A percentile compares a stretch with the other conserved stretches of the same genome.
phyloP scores from a whole-genome alignment of 64 coral and sea anemone species.

The Montipora efflorescens region DNA sequence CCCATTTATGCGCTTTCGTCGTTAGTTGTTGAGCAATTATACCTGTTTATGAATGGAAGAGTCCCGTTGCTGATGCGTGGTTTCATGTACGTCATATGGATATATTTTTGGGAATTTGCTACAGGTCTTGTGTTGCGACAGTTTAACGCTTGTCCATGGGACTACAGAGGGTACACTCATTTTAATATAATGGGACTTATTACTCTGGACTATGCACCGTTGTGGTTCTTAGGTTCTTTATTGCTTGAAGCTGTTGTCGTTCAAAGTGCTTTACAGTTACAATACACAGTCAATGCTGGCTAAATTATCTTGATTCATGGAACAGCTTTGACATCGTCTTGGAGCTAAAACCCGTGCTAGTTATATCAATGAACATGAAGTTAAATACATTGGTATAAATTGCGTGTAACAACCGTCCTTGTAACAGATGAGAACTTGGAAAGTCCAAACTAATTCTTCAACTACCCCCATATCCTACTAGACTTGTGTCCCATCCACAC shows the following conservation, averaged over 20 bases:
- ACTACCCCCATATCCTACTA: too few relatives aligned
- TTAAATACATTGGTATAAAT: too few relatives aligned
- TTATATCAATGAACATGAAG: background rate
- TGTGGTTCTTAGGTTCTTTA: constrained; percentile 94
- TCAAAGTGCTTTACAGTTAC: constrained; percentile 92
- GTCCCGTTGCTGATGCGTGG: constrained; percentile 77
- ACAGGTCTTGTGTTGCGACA: constrained; percentile 85
- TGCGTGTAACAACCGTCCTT: too few relatives aligned
- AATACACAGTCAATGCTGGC: constrained; percentile 43
- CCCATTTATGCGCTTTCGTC: constrained; percentile 91
- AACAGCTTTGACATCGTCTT: too few relatives aligned
- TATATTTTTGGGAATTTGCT: constrained; percentile 91
- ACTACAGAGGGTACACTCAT: constrained; percentile 92
- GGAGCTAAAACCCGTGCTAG: too few relatives aligned
- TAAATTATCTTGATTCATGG: background rate
- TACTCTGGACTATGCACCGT: constrained; percentile 94
- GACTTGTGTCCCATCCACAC: too few relatives aligned
- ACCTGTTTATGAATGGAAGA: constrained; percentile 61
- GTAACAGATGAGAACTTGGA: too few relatives aligned
- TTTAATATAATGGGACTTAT: constrained; percentile 91
- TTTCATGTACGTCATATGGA: constrained; percentile 88
- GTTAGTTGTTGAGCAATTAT: constrained; percentile 85
- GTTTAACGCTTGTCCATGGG: constrained; percentile 97
- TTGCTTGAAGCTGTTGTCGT: constrained; percentile 87
- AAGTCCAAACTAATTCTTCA: too few relatives aligned